Conservation (phyloP, 2,797 vertebrate species). For the Notoglanidium macrostoma region DNA sequence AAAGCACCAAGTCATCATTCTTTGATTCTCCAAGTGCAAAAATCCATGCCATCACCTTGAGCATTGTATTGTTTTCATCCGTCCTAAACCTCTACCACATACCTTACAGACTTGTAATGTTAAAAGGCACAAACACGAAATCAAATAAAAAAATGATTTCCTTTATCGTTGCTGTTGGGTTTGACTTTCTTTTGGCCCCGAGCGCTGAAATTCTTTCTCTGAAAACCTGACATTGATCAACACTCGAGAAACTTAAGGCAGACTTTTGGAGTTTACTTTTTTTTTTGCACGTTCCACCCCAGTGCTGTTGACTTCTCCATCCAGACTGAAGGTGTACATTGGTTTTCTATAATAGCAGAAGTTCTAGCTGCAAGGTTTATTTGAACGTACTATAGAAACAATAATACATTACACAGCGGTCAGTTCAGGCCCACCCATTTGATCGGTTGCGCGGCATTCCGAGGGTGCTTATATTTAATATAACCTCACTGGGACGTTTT, state of each 20-base stretch:
- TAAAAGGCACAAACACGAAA: constrained; percentile 2
- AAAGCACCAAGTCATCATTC: constrained; percentile 36
- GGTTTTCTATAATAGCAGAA: background rate
- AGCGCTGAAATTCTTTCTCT: constrained; percentile 2
- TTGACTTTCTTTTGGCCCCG: background rate
- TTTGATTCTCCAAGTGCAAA: constrained; percentile 28
- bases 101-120: too few relatives aligned
- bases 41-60: constrained; percentile 31
- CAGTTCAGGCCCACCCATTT: background rate
- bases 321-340: background rate
- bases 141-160: constrained; percentile 18
- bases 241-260: background rate
- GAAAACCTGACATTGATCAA: background rate
- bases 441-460: background rate
- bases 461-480: background rate
- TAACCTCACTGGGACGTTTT: background rate
- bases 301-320: background rate
- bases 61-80: background rate
- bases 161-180: background rate
- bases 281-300: background rate
- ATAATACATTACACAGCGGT: background rate
- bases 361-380: background rate
- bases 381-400: background rate
- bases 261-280: background rate
- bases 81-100: background rate